Evolutionary conservation across 2,113 vertebrate genomes (phyloP).

Genomic region (Calyptomena viridis): DNA sequence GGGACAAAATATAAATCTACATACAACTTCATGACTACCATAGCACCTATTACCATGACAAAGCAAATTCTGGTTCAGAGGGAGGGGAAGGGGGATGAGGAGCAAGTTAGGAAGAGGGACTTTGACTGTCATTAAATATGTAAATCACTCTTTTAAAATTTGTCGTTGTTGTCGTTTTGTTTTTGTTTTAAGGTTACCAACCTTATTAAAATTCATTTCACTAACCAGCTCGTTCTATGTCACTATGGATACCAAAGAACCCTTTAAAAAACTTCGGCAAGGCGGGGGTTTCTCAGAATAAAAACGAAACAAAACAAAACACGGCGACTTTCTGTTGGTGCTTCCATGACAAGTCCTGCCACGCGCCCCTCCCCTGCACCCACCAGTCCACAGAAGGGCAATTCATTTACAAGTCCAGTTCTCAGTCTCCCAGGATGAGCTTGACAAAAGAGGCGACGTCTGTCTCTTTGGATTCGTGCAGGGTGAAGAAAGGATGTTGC

Average conservation of each 20-base stretch:
- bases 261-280: slow-evolving; percentile 53
- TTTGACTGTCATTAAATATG: slow-evolving; percentile 78
- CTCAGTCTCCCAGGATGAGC: slow-evolving; percentile 89
- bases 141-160: slow-evolving; percentile 66
- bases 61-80: slow-evolving; percentile 76
- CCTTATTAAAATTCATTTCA: slow-evolving; percentile 76
- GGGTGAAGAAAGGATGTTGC: slow-evolving; percentile 94
- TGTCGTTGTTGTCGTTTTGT: background rate
- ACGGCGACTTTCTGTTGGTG: slow-evolving; percentile 64
- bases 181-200: slow-evolving; percentile 69
- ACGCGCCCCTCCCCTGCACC: slow-evolving; percentile 64
- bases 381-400: slow-evolving; percentile 75
- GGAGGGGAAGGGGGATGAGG: slow-evolving; percentile 74
- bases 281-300: slow-evolving; percentile 32
- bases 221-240: slow-evolving; percentile 76
- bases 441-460: slow-evolving; percentile 97
- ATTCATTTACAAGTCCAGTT: slow-evolving; percentile 58
- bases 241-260: slow-evolving; percentile 76
- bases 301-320: slow-evolving; percentile 48
- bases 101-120: slow-evolving; percentile 71
- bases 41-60: slow-evolving; percentile 79
- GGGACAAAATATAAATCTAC: slow-evolving; percentile 74
- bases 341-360: slow-evolving; percentile 63
- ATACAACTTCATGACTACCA: slow-evolving; percentile 77
- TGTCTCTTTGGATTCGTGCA: slow-evolving; percentile 94